Evolutionary conservation across 2,113 vertebrate species (phyloP), one percentile per base, ranked within the genome.

Genomic region (Pipa parva): DNA sequence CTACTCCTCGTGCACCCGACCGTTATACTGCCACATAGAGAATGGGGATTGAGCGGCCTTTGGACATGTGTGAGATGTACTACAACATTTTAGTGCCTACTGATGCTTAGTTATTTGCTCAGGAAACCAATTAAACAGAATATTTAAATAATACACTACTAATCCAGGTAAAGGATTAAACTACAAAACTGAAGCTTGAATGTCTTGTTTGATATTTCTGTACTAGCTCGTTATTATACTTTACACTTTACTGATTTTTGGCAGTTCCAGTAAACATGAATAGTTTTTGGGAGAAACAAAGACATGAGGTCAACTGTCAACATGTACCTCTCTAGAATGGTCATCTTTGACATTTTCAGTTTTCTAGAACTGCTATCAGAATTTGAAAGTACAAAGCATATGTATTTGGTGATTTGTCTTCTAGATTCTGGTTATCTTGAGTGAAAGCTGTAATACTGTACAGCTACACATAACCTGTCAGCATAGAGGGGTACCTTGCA

Each of bases 331-430:
- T 65, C 75, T 39, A 79, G 79, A 52, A 74, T 73, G 79, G 76
- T 63, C 0, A 21, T 76, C 10, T 81, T 56, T 0, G 79, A 79
- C 48, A 76, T 45, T 0, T 36, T 74, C 3, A 73, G 77, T 37
- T 74, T 72, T 22, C 71, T 77, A 1, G 73, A 75, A 11, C 29
- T 78, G 54, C 74, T 77, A 9, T 73, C 72, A 55, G 56, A 49
- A 72, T 79, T 26, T 80, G 79, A 72, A 71, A 72, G 22, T 76
- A 80, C 21, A 74, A 60, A 3, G 77, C 77, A 0, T 75, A 76
- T 25, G 21, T 76, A n/a, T 76, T 75, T 49, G 74, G 75, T 7
- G 59, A 77, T 77, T 80, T 24, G 48, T 71, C 27, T 79, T 75
- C 72, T 75, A 70, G n/a, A 75, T 76, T 63, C 49, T 67, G 4